These are phyloP conservation scores for Cebus imitator DNA, from an alignment of 2,113 vertebrate species.

Conservation along the genomic window DNA sequence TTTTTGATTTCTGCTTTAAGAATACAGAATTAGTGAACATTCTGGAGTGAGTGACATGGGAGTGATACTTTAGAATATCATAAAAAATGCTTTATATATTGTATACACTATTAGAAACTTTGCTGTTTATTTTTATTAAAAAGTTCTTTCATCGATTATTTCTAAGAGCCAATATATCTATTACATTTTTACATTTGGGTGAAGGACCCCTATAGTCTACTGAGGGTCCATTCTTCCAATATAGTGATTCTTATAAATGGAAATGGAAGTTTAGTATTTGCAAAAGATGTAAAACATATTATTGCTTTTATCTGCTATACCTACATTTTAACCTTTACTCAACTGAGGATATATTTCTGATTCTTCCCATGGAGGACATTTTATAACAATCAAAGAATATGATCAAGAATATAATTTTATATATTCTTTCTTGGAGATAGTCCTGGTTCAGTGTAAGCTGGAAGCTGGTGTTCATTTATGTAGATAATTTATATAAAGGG, in stretches of 20 bases:
- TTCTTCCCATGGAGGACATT: not conserved
- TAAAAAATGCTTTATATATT: not conserved
- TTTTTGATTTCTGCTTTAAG: not conserved
- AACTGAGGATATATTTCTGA: not conserved
- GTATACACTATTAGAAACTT: not conserved
- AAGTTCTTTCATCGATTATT: not conserved
- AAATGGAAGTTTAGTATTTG: not conserved
- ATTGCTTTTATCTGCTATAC: not conserved
- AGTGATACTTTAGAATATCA: not conserved
- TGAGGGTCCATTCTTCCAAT: not conserved
- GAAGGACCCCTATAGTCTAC: not conserved
- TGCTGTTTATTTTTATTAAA: not conserved
- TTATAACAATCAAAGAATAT: not conserved
- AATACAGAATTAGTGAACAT: not conserved
- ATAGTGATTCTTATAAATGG: not conserved
- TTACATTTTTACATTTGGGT: not conserved
- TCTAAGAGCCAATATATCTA: not conserved
- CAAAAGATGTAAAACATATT: not conserved
- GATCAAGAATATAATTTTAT: not conserved
- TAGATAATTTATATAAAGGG: not conserved
- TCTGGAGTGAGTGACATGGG: not conserved
- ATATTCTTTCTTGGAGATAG: not conserved
- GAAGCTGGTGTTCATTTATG: not conserved
- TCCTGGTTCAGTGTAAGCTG: not conserved
- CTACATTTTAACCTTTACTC: not conserved